Percentiles rank a stretch among this genome's conserved stretches.
Evolutionary conservation across 2,888 invertebrate species (phyloP).

Genomic region (Saturnia pavonia): DNA sequence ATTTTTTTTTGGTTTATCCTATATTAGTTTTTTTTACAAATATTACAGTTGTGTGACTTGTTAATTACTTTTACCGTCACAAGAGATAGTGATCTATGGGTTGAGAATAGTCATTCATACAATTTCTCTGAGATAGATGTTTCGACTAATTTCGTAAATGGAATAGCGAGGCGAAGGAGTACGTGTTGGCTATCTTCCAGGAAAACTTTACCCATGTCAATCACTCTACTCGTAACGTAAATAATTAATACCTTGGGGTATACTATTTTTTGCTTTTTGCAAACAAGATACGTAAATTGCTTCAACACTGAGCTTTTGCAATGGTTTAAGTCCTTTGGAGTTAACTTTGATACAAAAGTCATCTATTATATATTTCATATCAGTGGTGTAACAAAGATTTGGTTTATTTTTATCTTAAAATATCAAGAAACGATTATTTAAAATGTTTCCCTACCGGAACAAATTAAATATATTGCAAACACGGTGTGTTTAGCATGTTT

Average conservation of each 20-base stretch:
- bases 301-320: background rate
- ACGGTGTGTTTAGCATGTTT: background rate
- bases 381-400: background rate
- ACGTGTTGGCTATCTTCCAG: slow-evolving; percentile 12
- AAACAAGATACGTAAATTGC: slow-evolving; percentile 6
- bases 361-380: background rate
- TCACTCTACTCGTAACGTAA: slow-evolving; percentile 10
- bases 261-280: background rate
- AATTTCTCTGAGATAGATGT: slow-evolving; percentile 5
- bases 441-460: background rate
- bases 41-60: background rate
- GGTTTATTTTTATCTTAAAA: background rate
- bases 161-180: slow-evolving; percentile 6
- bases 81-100: slow-evolving; percentile 6
- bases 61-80: background rate
- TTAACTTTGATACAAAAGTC: background rate
- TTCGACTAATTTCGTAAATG: slow-evolving; percentile 14
- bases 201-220: slow-evolving; percentile 12
- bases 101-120: background rate
- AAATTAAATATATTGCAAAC: background rate
- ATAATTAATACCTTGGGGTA: slow-evolving; percentile 9
- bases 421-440: background rate
- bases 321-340: background rate
- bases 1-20: background rate
- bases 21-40: background rate